phyloP scores from a whole-genome alignment of 2,797 vertebrate genomes.

The Scolopax rusticola region DNA sequence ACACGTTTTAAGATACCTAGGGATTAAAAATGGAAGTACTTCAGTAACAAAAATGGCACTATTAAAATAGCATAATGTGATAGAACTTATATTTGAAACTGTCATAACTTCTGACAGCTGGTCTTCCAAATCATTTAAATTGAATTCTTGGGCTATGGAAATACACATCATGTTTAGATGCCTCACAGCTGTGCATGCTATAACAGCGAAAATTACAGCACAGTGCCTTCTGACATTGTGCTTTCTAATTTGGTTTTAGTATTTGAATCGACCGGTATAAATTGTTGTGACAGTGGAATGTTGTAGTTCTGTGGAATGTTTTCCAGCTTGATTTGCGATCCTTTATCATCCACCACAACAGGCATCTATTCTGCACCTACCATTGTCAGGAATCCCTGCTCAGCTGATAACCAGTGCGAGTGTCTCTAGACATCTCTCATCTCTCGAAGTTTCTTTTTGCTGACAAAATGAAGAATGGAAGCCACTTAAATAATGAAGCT shows the following conservation, averaged over 20 bases:
- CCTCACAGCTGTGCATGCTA: not conserved
- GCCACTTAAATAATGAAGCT: not conserved
- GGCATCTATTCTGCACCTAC: not conserved
- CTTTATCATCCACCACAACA: not conserved
- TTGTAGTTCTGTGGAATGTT: not conserved
- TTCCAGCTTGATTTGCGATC: not conserved
- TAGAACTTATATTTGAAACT: not conserved
- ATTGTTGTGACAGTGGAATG: not conserved
- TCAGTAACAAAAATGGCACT: not conserved
- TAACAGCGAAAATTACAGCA: not conserved
- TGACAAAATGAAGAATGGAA: conserved; percentile 17
- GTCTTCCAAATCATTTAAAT: not conserved
- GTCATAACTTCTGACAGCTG: not conserved
- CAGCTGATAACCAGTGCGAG: not conserved
- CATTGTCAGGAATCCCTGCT: not conserved
- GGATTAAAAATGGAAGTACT: not conserved
- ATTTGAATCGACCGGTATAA: not conserved
- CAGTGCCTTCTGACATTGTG: not conserved
- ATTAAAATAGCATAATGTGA: not conserved
- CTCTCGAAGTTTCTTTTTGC: not conserved
- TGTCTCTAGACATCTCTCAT: not conserved
- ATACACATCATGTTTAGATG: not conserved
- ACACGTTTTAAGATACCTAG: not conserved
- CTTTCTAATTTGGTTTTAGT: not conserved
- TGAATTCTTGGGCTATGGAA: not conserved